Evolutionary conservation across 2,113 vertebrate species (phyloP).

Genomic region (Engystomops pustulosus): DNA sequence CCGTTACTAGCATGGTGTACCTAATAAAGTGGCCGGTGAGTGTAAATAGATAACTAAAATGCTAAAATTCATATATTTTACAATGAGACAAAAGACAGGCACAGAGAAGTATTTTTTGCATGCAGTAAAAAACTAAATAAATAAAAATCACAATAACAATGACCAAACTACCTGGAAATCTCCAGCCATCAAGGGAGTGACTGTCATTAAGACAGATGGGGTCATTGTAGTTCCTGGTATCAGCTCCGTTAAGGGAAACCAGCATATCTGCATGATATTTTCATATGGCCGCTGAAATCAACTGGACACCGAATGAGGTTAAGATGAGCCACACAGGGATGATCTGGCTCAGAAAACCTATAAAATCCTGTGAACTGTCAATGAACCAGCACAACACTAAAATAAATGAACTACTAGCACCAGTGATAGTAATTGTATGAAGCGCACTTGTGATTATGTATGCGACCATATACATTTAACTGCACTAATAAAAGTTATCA

Average conservation of each 20-base stretch:
- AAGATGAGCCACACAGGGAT: conserved; percentile 61
- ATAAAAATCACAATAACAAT: neutral
- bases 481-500: conserved; percentile 8
- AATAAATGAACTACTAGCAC: conserved; percentile 61
- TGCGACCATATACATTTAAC: conserved; percentile 65
- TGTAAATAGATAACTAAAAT: too few species aligned
- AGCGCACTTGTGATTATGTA: conserved; percentile 49
- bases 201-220: conserved; percentile 66
- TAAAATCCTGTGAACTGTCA: conserved; percentile 35
- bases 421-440: conserved; percentile 56
- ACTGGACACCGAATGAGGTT: conserved; percentile 65
- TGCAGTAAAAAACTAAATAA: conserved; percentile 50
- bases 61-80: too few species aligned
- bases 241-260: conserved; percentile 19
- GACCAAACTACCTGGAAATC: conserved; percentile 36
- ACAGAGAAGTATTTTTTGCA: neutral
- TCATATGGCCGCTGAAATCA: conserved; percentile 67
- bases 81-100: too few species aligned
- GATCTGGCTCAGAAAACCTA: conserved; percentile 63
- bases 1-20: too few species aligned
- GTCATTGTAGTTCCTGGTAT: conserved; percentile 59
- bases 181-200: conserved; percentile 66
- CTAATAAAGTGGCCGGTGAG: too few species aligned
- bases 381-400: neutral
- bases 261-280: conserved; percentile 64